phyloP scores from a whole-genome alignment of 2,888 invertebrate genomes.

The Gortyna flavago region DNA sequence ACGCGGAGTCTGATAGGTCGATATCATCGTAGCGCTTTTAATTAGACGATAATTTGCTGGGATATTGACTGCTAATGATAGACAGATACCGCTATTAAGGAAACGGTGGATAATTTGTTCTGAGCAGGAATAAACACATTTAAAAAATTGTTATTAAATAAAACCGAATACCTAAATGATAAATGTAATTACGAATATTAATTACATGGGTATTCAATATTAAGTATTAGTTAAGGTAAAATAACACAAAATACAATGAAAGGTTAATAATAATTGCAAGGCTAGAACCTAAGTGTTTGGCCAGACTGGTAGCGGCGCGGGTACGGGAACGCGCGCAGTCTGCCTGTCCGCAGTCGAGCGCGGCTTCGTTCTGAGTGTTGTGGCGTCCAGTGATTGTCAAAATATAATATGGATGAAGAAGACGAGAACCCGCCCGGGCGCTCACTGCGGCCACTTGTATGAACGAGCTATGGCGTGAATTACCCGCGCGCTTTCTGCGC shows the following conservation, averaged over 20 bases:
- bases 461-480: too few relatives aligned
- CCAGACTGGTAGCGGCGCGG: too few relatives aligned
- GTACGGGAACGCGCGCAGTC: too few relatives aligned
- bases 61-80: conserved; percentile 46
- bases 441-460: too few relatives aligned
- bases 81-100: conserved; percentile 28
- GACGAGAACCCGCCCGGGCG: too few relatives aligned
- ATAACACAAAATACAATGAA: background rate
- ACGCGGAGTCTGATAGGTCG: conserved; percentile 39
- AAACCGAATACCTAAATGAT: background rate
- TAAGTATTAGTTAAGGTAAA: conserved; percentile 28
- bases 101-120: conserved; percentile 21
- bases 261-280: conserved; percentile 26
- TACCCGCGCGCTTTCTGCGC: too few relatives aligned
- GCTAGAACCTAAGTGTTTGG: too few relatives aligned
- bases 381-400: too few relatives aligned
- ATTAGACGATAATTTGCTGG: conserved; percentile 53
- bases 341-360: too few relatives aligned
- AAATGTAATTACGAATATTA: background rate
- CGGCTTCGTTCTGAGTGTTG: too few relatives aligned
- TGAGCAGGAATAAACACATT: background rate
- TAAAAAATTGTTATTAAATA: background rate
- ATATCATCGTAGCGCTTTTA: conserved; percentile 46
- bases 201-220: background rate
- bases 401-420: too few relatives aligned